Conservation (phyloP, 2,113 vertebrate species). For the Cebus imitator region DNA sequence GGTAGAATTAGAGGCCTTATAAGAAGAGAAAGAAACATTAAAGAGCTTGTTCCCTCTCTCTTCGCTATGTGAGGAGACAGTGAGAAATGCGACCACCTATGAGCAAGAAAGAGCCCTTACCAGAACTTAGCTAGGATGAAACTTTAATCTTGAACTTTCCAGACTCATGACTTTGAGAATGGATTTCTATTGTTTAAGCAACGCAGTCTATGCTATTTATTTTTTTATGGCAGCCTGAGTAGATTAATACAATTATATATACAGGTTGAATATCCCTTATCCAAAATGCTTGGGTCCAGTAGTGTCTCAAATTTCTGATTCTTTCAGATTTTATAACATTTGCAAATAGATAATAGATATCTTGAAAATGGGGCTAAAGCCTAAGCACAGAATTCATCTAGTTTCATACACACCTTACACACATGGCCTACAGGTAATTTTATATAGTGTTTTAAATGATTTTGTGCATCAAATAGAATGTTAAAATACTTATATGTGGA, state of each 20-base stretch:
- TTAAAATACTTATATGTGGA: not conserved
- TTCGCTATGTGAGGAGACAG: not conserved
- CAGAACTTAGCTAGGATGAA: not conserved
- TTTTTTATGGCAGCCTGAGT: not conserved
- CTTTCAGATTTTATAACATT: not conserved
- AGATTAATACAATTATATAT: not conserved
- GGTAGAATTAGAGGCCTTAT: not conserved
- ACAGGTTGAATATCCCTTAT: not conserved
- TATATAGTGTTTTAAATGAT: not conserved
- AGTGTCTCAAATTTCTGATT: not conserved
- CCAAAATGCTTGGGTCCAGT: not conserved
- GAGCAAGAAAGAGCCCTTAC: not conserved
- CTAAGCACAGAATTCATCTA: not conserved
- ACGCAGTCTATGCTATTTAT: not conserved
- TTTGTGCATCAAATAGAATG: not conserved
- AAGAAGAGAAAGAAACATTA: not conserved
- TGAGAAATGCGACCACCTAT: too few relatives aligned
- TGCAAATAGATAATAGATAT: not conserved
- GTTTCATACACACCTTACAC: not conserved
- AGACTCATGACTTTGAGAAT: not conserved
- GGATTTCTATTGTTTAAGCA: not conserved
- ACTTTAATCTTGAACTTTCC: not conserved
- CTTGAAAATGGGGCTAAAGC: not conserved
- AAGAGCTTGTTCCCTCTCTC: not conserved
- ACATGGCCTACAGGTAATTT: not conserved